These are phyloP conservation scores for Sebastes hopkinsi DNA, from an alignment of 2,797 vertebrate genomes.

Conservation along the genomic window DNA sequence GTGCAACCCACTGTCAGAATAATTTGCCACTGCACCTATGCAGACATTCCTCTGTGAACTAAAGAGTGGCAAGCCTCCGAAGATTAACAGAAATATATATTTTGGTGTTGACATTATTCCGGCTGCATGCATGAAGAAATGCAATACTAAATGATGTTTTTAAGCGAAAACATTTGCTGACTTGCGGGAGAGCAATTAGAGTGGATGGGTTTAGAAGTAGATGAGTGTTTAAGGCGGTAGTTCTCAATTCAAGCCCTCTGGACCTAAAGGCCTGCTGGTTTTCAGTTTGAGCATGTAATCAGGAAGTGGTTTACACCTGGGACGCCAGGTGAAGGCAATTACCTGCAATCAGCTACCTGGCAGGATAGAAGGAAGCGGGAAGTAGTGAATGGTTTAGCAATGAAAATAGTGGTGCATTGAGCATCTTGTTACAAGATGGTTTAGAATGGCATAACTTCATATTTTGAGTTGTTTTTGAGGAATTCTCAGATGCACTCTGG, in stretches of 20 bases:
- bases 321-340: conserved; percentile 65
- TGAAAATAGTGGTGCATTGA: background rate
- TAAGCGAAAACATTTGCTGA: background rate
- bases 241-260: conserved; percentile 14
- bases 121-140: background rate
- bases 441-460: background rate
- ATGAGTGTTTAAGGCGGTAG: conserved; percentile 7
- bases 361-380: conserved; percentile 8
- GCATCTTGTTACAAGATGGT: background rate
- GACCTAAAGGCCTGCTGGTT: conserved; percentile 43
- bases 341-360: conserved; percentile 56
- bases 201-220: conserved; percentile 10
- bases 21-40: conserved; percentile 39
- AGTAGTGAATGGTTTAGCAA: background rate
- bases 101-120: background rate
- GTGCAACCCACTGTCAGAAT: conserved; percentile 46
- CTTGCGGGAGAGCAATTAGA: conserved; percentile 29
- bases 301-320: conserved; percentile 55
- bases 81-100: background rate
- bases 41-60: conserved; percentile 30
- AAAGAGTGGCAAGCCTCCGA: background rate
- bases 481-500: background rate
- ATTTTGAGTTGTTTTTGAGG: background rate
- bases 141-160: background rate
- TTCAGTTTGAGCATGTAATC: conserved; percentile 47